Conservation (phyloP, 2,113 vertebrate species). For the Psittacara wagleri region DNA sequence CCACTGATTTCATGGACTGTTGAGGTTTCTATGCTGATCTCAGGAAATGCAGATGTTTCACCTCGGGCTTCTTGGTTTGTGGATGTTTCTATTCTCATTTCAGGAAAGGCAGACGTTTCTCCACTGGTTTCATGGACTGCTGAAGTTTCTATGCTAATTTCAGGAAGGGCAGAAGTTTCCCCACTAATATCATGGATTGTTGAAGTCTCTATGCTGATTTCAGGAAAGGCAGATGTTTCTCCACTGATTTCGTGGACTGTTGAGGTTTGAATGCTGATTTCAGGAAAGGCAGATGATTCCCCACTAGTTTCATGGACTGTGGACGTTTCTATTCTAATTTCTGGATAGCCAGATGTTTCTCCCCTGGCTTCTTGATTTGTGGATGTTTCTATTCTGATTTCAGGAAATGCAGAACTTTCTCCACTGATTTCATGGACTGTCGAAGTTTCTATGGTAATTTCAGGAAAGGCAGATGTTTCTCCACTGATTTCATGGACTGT, state of each 20-base stretch:
- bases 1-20: neutral
- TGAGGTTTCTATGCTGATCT: slow-evolving; percentile 36
- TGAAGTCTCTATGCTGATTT: neutral
- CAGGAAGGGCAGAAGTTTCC: slow-evolving; percentile 35
- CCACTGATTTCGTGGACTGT: slow-evolving; percentile 54
- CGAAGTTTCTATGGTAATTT: slow-evolving; percentile 1
- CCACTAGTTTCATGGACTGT: slow-evolving; percentile 42
- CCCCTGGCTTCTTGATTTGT: neutral
- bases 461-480: slow-evolving; percentile 28
- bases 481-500: slow-evolving; percentile 3
- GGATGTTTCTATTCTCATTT: slow-evolving; percentile 35
- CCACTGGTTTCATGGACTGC: slow-evolving; percentile 54
- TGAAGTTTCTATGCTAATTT: slow-evolving; percentile 35
- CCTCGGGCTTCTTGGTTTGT: slow-evolving; percentile 55
- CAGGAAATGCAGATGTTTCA: slow-evolving; percentile 37
- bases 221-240: slow-evolving; percentile 19
- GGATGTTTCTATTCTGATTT: slow-evolving; percentile 57
- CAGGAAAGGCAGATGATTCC: slow-evolving; percentile 23
- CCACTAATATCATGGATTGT: neutral
- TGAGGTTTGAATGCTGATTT: slow-evolving; percentile 67
- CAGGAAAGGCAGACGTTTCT: neutral
- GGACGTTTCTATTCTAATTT: slow-evolving; percentile 69
- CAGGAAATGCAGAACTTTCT: slow-evolving; percentile 52
- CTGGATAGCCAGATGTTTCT: slow-evolving; percentile 28
- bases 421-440: slow-evolving; percentile 7